These are phyloP conservation scores for Bombus ignitus DNA, from an alignment of 1,140 invertebrate species.

Conservation along the genomic window DNA sequence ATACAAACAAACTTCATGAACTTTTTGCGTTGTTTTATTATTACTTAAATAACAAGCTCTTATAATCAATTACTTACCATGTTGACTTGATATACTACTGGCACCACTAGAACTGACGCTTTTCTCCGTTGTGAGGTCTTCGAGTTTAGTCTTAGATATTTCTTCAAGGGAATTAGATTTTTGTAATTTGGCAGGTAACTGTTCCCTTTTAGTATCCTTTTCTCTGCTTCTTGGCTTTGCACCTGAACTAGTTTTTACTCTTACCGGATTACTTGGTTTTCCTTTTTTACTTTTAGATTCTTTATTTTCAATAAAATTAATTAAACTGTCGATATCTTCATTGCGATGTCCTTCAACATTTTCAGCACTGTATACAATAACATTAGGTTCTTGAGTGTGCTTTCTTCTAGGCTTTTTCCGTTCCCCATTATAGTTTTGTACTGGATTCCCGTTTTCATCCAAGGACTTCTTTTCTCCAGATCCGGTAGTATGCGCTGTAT, in stretches of 20 bases:
- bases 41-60: not conserved
- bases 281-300: conserved; percentile 79
- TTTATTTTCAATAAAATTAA: conserved; percentile 83
- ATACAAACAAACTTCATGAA: conserved; percentile 15
- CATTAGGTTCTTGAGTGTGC: conserved; percentile 85
- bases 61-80: conserved; percentile 66
- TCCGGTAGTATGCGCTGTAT: conserved; percentile 71
- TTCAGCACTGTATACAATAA: conserved; percentile 85
- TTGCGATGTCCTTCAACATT: conserved; percentile 87
- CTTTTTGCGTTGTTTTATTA: not conserved
- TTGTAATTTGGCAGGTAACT: conserved; percentile 82
- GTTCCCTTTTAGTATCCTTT: conserved; percentile 79
- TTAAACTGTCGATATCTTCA: conserved; percentile 83
- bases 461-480: conserved; percentile 84
- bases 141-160: conserved; percentile 87
- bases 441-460: conserved; percentile 87
- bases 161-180: conserved; percentile 88
- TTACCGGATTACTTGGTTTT: conserved; percentile 72
- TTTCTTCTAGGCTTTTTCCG: conserved; percentile 83
- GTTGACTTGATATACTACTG: conserved; percentile 78
- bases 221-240: conserved; percentile 78
- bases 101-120: conserved; percentile 75
- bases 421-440: conserved; percentile 83
- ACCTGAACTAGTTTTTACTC: conserved; percentile 76
- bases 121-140: conserved; percentile 85